These are phyloP conservation scores for Drosophila tsacasi DNA, from an alignment of 1,140 invertebrate species.

Conservation along the genomic window DNA sequence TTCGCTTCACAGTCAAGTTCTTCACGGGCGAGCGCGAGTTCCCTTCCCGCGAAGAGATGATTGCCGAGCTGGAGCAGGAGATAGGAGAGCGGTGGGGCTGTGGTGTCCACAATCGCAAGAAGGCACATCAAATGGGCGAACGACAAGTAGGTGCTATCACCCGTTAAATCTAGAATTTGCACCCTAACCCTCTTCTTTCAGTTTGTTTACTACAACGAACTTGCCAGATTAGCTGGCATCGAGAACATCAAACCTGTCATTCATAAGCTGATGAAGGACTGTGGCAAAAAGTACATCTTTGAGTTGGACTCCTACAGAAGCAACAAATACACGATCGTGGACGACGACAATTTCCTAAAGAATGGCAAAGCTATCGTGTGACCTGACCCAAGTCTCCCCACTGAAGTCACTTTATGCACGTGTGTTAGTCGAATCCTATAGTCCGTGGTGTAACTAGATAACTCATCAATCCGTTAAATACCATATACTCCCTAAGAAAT, in stretches of 20 bases:
- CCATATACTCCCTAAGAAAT: constrained; percentile 1
- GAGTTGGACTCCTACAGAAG: constrained; percentile 88
- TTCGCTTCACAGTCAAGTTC: constrained; percentile 89
- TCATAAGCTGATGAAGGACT: constrained; percentile 90
- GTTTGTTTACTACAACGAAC: constrained; percentile 90
- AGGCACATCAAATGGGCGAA: constrained; percentile 92
- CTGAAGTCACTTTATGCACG: background rate
- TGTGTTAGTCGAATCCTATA: constrained; percentile 12
- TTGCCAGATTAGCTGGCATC: constrained; percentile 88
- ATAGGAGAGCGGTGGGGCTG: constrained; percentile 86
- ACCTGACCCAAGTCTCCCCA: background rate
- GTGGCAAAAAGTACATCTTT: constrained; percentile 88
- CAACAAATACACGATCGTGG: constrained; percentile 88
- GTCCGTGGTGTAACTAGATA: background rate
- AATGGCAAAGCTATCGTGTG: constrained; percentile 22
- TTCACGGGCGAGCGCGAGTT: constrained; percentile 88
- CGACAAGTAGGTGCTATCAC: constrained; percentile 87
- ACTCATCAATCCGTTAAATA: constrained; percentile 2
- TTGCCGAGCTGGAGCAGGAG: constrained; percentile 88
- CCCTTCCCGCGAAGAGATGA: constrained; percentile 90
- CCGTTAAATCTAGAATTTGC: background rate
- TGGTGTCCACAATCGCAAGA: constrained; percentile 87
- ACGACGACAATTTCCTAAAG: constrained; percentile 87
- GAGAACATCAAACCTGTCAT: constrained; percentile 88
- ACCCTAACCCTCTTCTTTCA: constrained; percentile 58